A percentile compares a stretch with the other conserved stretches of the same genome.
phyloP scores from a whole-genome alignment of 2,888 invertebrate species.

The Hirtodrosophila cameraria region DNA sequence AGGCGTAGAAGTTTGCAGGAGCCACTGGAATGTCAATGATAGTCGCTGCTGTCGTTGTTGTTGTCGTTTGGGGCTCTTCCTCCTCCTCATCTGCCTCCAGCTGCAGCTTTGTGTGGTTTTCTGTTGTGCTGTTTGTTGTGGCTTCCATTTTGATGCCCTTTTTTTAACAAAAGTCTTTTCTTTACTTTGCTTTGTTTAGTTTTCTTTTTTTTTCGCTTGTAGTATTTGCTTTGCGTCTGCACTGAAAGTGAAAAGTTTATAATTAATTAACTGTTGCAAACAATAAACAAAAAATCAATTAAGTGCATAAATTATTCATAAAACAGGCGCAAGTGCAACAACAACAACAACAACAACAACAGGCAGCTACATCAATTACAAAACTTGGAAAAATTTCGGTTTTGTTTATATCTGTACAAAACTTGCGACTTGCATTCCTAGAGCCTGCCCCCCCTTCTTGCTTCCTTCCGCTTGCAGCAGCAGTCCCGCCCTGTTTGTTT shows the following conservation, averaged over 20 bases:
- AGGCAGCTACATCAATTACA: constrained; percentile 43
- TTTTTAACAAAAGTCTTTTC: constrained; percentile 41
- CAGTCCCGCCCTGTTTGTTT: constrained; percentile 2
- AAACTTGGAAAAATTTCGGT: constrained; percentile 35
- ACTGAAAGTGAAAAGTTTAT: constrained; percentile 51
- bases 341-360: constrained; percentile 11
- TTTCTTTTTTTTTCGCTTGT: too few species aligned
- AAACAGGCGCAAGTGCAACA: constrained; percentile 33
- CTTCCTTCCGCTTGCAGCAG: constrained; percentile 17
- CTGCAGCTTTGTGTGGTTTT: constrained; percentile 62
- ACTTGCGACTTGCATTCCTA: constrained; percentile 50
- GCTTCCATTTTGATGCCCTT: constrained; percentile 55
- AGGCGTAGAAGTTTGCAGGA: constrained; percentile 31
- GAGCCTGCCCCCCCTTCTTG: not conserved
- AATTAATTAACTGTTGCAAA: constrained; percentile 68
- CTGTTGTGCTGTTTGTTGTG: constrained; percentile 42
- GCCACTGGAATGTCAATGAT: constrained; percentile 82
- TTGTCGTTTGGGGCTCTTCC: constrained; percentile 13
- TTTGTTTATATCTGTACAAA: constrained; percentile 61
- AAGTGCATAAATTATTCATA: constrained; percentile 76
- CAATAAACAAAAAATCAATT: constrained; percentile 75
- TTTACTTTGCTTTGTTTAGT: constrained; percentile 18
- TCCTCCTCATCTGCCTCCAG: constrained; percentile 43
- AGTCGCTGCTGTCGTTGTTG: constrained; percentile 54
- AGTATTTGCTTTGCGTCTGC: constrained; percentile 22